Percentiles rank a stretch among this genome's conserved stretches.
phyloP scores from a whole-genome alignment of 1,140 invertebrate genomes.

The Nilaparvata lugens region DNA sequence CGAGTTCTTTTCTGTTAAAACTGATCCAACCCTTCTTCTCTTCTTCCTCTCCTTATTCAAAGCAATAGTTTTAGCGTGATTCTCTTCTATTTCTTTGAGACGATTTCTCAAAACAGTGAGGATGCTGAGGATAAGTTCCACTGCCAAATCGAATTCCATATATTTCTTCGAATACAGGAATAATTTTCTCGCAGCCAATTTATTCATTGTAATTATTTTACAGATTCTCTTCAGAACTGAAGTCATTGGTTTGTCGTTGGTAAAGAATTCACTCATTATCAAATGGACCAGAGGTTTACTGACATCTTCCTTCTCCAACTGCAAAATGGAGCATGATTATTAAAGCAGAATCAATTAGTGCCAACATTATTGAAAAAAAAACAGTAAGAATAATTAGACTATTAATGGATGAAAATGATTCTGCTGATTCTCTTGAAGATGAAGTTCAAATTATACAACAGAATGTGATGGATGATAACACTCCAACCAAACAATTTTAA shows the following conservation, averaged over 20 bases:
- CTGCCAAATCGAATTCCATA: background rate
- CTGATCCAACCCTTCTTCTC: too few relatives aligned
- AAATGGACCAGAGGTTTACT: background rate
- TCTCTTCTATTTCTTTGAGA: background rate
- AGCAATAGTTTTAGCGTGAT: background rate
- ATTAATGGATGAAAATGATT: too few relatives aligned
- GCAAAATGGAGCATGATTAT: background rate
- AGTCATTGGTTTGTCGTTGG: background rate
- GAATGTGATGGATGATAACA: too few relatives aligned
- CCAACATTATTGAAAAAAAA: too few relatives aligned
- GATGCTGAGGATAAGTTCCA: background rate
- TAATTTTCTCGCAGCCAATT: background rate
- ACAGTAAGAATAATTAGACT: too few relatives aligned
- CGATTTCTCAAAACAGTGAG: background rate
- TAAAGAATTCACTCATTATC: slow-evolving; percentile 1
- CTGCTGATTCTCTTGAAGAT: too few relatives aligned
- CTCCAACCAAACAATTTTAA: too few relatives aligned
- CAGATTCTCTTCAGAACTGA: background rate
- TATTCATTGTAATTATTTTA: background rate
- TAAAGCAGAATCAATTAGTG: too few relatives aligned
- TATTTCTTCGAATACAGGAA: background rate
- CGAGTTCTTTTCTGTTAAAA: too few relatives aligned
- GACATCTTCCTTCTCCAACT: background rate
- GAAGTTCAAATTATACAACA: too few relatives aligned
- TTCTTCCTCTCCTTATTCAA: too few relatives aligned